Base-by-base conservation (phyloP, 1,140 invertebrate genomes). In the Heliothis virescens region DNA sequence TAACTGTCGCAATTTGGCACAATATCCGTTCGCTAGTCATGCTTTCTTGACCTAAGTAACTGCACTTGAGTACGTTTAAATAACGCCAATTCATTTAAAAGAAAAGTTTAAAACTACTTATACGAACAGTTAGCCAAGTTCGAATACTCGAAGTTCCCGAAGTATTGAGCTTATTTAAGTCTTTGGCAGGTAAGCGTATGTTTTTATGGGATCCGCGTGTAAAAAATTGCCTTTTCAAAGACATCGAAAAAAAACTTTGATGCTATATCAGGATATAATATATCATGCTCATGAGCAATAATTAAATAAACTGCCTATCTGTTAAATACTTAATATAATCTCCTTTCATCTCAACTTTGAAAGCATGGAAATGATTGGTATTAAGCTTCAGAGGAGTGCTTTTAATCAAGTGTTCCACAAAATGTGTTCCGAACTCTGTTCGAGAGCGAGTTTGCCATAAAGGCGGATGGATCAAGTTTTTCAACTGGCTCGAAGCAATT, bases 381-480 rank as follows among this genome's bases (percentile, higher is more conserved):
- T 82, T 60, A 71, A 48, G 67, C 50, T 77, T 78, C 69, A 52
- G 67, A 47, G 79, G 78, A 21, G 55, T 12, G 77, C 75, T 83
- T 87, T 82, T 79, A 84, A 82, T 82, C 65, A 80, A 82, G 74
- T 77, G 53, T 81, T 80, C 74, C 34, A 83, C 57, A 76, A 80
- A 79, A 80, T 82, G 75, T 76, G 71, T 80, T 83, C 79, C 18
- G 52, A 84, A 81, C 75, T 82, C 79, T 60, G 75, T 81, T 73
- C 53, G 75, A 74, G 50, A 15, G n/a, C 26, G 67, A 79, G 62
- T 63, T 75, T 16, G 82, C 18, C 71, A 84, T 80, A 79, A 83
- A 83, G 65, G 74, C 76, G 79, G 72, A 89, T 85, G 85, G 85
- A 83, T 84, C 84, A 82, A 86, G 82, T 89, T 89, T 88, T 87